Conservation (phyloP, 1,140 invertebrate genomes). For the Heliconius eleuchia region DNA sequence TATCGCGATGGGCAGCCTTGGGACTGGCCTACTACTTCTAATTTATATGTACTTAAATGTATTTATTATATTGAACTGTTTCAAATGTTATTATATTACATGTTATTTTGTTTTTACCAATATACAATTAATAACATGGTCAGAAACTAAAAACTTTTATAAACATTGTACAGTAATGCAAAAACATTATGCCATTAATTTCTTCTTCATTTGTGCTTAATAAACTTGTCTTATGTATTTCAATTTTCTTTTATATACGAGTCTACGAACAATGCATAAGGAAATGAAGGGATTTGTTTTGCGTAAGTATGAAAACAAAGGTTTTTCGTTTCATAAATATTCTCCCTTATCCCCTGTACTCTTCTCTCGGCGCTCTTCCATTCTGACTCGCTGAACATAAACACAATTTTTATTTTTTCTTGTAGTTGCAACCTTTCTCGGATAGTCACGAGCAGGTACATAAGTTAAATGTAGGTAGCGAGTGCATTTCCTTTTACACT, state of each 20-base stretch:
- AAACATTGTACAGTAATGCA: too few species aligned
- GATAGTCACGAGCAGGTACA: conserved; percentile 79
- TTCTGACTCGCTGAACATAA: conserved; percentile 56
- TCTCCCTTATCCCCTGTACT: conserved; percentile 26
- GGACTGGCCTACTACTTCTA: conserved; percentile 12
- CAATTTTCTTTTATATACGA: conserved; percentile 31
- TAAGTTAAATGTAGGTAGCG: conserved; percentile 58
- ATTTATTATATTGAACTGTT: too few species aligned
- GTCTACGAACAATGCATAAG: conserved; percentile 32
- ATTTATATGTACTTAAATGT: not conserved
- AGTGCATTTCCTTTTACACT: conserved; percentile 54
- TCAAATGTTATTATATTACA: too few species aligned
- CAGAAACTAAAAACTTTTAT: not conserved
- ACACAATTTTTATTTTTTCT: conserved; percentile 69
- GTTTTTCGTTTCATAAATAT: conserved; percentile 16
- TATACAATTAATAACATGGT: not conserved
- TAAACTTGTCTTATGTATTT: conserved; percentile 22
- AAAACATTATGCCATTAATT: not conserved
- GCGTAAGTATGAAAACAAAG: conserved; percentile 27
- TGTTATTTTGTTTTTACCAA: not conserved
- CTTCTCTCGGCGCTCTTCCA: conserved; percentile 27
- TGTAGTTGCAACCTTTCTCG: conserved; percentile 80
- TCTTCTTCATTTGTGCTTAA: conserved; percentile 20
- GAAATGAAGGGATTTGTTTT: conserved; percentile 28
- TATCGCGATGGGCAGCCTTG: conserved; percentile 33